phyloP scores from a whole-genome alignment of 2,797 vertebrate genomes.

The Gymnothorax reevesii region DNA sequence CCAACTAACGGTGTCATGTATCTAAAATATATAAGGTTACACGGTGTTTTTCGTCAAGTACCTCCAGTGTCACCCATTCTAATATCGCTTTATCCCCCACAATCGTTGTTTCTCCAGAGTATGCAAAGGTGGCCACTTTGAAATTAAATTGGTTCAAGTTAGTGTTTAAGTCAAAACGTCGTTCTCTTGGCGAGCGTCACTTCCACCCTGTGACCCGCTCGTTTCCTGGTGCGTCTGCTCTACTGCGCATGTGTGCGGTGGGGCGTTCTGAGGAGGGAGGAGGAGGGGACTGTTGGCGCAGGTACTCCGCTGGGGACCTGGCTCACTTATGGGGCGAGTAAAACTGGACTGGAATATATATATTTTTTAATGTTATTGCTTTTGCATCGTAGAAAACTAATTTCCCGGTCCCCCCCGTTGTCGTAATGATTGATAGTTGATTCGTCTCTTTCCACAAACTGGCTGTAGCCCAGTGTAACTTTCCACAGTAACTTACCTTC shows the following conservation, averaged over 20 bases:
- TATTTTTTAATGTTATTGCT: background rate
- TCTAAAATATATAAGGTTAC: no score
- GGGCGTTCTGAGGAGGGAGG: conserved; percentile 50
- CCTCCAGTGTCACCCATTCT: no score
- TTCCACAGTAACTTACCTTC: background rate
- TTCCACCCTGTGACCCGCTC: conserved; percentile 76
- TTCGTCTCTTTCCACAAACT: no score
- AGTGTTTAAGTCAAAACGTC: background rate
- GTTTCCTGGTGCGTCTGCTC: conserved; percentile 73
- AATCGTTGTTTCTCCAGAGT: background rate
- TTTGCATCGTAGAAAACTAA: background rate
- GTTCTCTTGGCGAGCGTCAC: conserved; percentile 70
- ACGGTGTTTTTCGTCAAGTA: no score
- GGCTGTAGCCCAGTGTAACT: background rate
- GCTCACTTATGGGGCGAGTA: background rate
- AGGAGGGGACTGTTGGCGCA: conserved; percentile 50
- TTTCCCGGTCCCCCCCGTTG: background rate
- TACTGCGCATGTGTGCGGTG: conserved; percentile 18
- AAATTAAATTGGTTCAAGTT: background rate
- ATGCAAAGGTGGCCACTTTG: background rate
- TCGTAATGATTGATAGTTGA: background rate
- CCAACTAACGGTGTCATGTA: no score
- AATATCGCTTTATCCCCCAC: no score
- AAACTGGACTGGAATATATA: conserved; percentile 34
- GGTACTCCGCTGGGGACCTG: conserved; percentile 29